Evolutionary conservation across 2,113 vertebrate genomes (phyloP).

Genomic region (Dryoscopus gambensis): DNA sequence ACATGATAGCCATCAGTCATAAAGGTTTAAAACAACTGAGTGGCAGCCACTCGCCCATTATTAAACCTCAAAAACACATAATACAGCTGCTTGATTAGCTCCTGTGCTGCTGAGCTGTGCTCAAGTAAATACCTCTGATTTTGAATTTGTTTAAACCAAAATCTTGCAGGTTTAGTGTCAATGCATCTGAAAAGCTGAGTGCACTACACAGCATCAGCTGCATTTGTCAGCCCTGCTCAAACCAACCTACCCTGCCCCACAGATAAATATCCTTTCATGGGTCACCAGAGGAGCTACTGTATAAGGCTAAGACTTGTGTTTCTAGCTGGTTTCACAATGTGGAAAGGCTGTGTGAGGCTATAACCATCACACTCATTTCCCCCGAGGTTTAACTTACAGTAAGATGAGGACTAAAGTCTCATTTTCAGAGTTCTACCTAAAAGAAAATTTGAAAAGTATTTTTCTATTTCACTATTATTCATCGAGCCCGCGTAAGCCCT

Average conservation of each 20-base stretch:
- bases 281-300: neutral
- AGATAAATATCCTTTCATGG: neutral
- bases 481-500: neutral
- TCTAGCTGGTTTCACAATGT: neutral
- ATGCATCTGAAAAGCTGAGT: neutral
- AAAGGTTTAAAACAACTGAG: constrained; percentile 16
- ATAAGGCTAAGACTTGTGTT: neutral
- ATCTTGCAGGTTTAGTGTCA: neutral
- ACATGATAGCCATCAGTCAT: constrained; percentile 36
- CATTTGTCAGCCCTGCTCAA: neutral
- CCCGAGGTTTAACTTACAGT: neutral
- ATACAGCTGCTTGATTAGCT: neutral
- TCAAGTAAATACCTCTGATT: neutral
- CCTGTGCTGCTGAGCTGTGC: neutral
- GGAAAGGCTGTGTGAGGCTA: neutral
- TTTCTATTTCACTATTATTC: constrained; percentile 51
- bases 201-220: neutral
- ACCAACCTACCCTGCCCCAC: neutral
- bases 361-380: constrained; percentile 6
- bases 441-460: neutral
- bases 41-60: neutral
- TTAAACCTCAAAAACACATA: neutral
- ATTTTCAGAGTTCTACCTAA: neutral
- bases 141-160: neutral
- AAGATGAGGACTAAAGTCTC: neutral